These are phyloP conservation scores for Philereme vetulata DNA, from an alignment of 2,888 invertebrate species.

Conservation along the genomic window DNA sequence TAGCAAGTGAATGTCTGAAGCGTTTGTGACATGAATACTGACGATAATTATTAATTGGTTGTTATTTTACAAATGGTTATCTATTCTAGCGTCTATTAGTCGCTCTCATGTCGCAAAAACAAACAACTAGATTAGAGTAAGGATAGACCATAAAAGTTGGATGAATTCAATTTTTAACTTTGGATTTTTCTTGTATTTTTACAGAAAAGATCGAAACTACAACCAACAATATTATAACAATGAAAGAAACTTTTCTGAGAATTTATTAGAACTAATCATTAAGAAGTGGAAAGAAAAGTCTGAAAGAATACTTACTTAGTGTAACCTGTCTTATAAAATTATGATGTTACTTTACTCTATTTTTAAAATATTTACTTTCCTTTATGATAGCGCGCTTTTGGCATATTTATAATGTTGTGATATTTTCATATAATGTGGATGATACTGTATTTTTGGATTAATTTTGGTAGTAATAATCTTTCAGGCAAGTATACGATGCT, in stretches of 20 bases:
- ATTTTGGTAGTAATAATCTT: conserved; percentile 79
- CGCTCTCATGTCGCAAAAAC: no score
- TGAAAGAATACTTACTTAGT: conserved; percentile 53
- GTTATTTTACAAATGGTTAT: no score
- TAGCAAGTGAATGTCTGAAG: no score
- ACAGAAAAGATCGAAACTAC: conserved; percentile 38
- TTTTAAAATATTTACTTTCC: conserved; percentile 74
- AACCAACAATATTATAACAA: conserved; percentile 20
- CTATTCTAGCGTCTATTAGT: no score
- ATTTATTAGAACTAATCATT: conserved; percentile 54
- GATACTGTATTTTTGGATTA: conserved; percentile 75
- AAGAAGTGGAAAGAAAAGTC: conserved; percentile 57
- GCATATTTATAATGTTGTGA: conserved; percentile 77
- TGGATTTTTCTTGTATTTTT: conserved; percentile 11
- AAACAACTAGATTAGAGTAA: no score
- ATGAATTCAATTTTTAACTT: not conserved
- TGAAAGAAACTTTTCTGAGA: conserved; percentile 47
- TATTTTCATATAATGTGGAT: conserved; percentile 77
- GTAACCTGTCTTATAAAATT: conserved; percentile 71
- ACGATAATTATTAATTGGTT: no score
- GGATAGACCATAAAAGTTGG: no score
- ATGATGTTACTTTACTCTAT: conserved; percentile 69
- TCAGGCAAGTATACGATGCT: conserved; percentile 74
- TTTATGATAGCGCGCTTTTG: conserved; percentile 76
- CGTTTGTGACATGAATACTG: no score